These are phyloP conservation scores for Seladonia tumulorum DNA, from an alignment of 2,888 invertebrate species.

Conservation along the genomic window DNA sequence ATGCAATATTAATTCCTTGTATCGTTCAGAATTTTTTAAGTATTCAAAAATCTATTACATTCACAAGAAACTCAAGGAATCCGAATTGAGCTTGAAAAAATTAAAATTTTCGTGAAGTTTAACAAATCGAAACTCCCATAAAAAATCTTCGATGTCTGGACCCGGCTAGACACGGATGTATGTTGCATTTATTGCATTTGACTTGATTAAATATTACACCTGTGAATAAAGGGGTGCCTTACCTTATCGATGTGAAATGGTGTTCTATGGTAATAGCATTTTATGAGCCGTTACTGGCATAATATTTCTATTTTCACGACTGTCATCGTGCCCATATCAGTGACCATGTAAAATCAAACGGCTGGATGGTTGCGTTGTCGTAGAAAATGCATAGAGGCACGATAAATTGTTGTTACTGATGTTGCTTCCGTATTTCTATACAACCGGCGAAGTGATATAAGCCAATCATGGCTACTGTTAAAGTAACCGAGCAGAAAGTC, in stretches of 20 bases:
- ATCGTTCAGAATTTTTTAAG: not conserved
- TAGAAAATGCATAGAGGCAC: conserved; percentile 9
- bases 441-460: conserved; percentile 46
- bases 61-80: not conserved
- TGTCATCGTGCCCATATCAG: conserved; percentile 42
- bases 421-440: conserved; percentile 23
- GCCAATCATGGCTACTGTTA: conserved; percentile 90
- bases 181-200: not conserved
- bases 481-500: conserved; percentile 94
- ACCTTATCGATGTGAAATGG: conserved; percentile 28
- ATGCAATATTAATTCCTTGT: not conserved
- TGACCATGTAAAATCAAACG: conserved; percentile 28
- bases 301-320: conserved; percentile 54
- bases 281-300: conserved; percentile 48
- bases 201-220: not conserved
- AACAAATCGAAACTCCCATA: not conserved
- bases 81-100: not conserved
- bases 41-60: not conserved
- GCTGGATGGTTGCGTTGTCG: conserved; percentile 5
- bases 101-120: not conserved
- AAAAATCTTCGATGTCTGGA: not conserved
- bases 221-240: not conserved
- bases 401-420: conserved; percentile 46
- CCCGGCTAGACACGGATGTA: not conserved
- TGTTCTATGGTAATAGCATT: conserved; percentile 36